Evolutionary conservation across 2,888 invertebrate genomes (phyloP), one percentile per base, ranked within the genome.

Genomic region (Chrysotoxum bicinctum): DNA sequence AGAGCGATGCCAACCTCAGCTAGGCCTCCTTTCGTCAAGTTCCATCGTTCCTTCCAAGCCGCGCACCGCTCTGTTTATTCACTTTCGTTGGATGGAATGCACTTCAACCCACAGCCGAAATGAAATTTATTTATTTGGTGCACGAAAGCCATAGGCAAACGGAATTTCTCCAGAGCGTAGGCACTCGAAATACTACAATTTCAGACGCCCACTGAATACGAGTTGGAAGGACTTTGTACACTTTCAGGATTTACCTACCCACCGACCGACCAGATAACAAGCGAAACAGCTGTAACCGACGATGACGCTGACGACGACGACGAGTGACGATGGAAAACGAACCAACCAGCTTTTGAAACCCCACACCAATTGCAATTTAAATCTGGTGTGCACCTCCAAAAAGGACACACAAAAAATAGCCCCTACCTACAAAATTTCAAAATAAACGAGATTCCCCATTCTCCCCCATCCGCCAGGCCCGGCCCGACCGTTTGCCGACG

Each of bases 61-160:
- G 45, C 58, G 32, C 30, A 19, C 43, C 16, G 19, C n/a, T 26
- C 50, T 43, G 52, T 64, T 54, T 56, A 54, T 54, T 69, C 54
- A 69, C 69, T 69, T 52, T 54, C 45, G 43, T 43, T 66, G 54
- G 48, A 23, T 68, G 66, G 75, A 75, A 75, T 75, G 75, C 66
- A 75, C 45, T 75, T 68, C 75, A 56, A 16, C 64, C 66, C 54
- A 60, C 72, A 85, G 32, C 73, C 77, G 62, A 85, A 85, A 85
- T 56, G 72, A 85, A 85, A 85, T 85, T 76, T 85, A 85, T 85
- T 81, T 85, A 85, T 85, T 81, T 81, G 85, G 43, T 81, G 76
- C 85, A 85, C 85, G 85, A 81, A 81, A 73, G 81, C 76, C 76
- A 54, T 69, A 73, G 81, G 76, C 85, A 80, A 81, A 77, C 77